Conservation (phyloP, 1,140 invertebrate species). For the Drosophila kohkoa region DNA sequence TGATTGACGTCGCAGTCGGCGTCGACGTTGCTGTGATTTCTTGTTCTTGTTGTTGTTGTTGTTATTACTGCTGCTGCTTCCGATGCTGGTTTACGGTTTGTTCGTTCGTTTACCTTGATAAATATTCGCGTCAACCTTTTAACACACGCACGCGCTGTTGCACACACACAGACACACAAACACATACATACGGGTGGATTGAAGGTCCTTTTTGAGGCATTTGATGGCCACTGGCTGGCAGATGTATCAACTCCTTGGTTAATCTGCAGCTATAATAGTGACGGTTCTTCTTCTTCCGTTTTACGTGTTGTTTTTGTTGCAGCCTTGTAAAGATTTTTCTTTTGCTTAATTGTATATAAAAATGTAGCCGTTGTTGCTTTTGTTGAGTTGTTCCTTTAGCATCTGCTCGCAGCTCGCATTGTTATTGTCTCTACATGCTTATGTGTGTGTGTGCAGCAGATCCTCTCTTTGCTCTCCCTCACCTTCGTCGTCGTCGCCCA, state of each 20-base stretch:
- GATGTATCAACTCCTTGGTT: constrained; percentile 64
- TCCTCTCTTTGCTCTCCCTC: constrained; percentile 45
- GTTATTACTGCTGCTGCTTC: constrained; percentile 27
- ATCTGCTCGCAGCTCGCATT: constrained; percentile 37
- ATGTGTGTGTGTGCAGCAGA: constrained; percentile 34
- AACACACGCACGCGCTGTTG: constrained; percentile 49
- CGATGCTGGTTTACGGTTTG: constrained; percentile 60
- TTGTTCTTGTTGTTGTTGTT: constrained; percentile 21
- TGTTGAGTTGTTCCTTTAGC: constrained; percentile 23
- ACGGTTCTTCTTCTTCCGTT: not conserved
- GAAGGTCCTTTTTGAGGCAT: constrained; percentile 75
- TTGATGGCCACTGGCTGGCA: constrained; percentile 64
- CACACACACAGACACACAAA: constrained; percentile 23
- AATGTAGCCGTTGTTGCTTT: constrained; percentile 22
- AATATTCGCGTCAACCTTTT: constrained; percentile 76
- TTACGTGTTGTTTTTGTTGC: constrained; percentile 30
- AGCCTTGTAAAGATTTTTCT: constrained; percentile 75
- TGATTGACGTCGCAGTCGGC: constrained; percentile 36
- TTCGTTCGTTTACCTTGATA: constrained; percentile 72
- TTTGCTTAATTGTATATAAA: constrained; percentile 55
- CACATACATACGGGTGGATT: constrained; percentile 37
- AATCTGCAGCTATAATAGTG: constrained; percentile 41
- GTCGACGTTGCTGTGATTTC: constrained; percentile 16
- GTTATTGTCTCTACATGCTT: constrained; percentile 14
- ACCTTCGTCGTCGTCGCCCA: constrained; percentile 7